Base-by-base conservation (phyloP, 2,797 vertebrate species). In the Toxotes lorentzi region DNA sequence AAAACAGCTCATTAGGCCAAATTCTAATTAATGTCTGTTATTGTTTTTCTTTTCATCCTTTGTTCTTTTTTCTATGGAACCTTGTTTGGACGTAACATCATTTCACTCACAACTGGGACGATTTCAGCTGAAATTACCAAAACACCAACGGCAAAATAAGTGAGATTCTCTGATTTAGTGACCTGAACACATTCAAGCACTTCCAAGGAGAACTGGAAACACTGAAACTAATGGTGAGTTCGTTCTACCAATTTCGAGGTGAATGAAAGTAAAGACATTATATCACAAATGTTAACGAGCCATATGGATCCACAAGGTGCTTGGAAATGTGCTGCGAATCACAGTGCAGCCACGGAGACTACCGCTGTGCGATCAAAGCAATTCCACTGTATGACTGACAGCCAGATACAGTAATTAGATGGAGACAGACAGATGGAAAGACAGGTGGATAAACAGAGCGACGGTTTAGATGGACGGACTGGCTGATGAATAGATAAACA, bases 401-500 rank as follows among this genome's bases (percentile, higher is more conserved):
- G 76, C 79, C 75, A 81, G 64, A 79, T 80, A 63, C 24, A 75
- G 73, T 84, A 64, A 86, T 41, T 71, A 79, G 77, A 85, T 54
- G 10, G 63, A 81, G 85, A 79, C 65, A 48, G 86, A 76, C 84
- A 89, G 86, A 88, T 88, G 89, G 87, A 86, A 13, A 69, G 87
- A 85, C 85, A 87, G 87, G 80, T 84, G 85, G 83, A 85, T 64
- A 80, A 88, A 88, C 82, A 88, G 79, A 76, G 62, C 4, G 59
- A 68, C 59, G 4, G 85, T 82, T 91, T 83, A 78, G 83, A 86
- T 41, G 75, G 81, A 84, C 24, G 9, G 62, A 84, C 68, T 41
- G 69, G 50, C 76, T 79, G 86, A 85, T 81, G 70, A 82, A 87
- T n/a, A 70, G 84, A 84, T 56, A 63, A 81, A 84, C 88, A 88